Percentiles rank a stretch among this genome's conserved stretches.
These are phyloP conservation scores for Dryadula phaetusa DNA, from an alignment of 2,888 invertebrate species.

Conservation along the genomic window DNA sequence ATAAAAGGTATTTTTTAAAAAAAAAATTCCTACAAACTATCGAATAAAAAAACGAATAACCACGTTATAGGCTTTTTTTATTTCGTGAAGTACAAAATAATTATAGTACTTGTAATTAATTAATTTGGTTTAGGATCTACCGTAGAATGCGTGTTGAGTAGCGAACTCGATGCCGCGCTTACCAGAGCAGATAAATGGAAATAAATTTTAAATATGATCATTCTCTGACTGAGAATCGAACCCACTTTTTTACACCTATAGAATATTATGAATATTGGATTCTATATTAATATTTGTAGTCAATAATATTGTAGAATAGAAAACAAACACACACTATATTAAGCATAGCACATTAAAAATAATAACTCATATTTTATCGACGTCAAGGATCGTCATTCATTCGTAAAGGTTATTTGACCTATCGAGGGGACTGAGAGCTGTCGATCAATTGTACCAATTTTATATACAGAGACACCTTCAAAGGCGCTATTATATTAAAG, in stretches of 20 bases:
- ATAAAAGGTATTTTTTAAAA: too few species aligned
- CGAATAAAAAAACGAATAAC: too few species aligned
- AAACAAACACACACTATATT: conserved; percentile 7
- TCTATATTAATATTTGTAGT: neutral
- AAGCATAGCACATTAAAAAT: conserved; percentile 7
- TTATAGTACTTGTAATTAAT: too few species aligned
- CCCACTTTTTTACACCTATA: neutral
- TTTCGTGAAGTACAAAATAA: too few species aligned
- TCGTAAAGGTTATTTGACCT: conserved; percentile 38
- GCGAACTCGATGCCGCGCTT: too few species aligned
- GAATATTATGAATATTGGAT: neutral
- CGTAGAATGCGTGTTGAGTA: too few species aligned
- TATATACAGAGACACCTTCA: conserved; percentile 53
- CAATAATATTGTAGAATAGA: neutral
- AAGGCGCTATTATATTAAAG: conserved; percentile 70
- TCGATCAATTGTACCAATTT: conserved; percentile 42
- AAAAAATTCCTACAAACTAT: too few species aligned
- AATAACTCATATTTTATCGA: conserved; percentile 25
- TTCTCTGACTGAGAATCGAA: too few species aligned
- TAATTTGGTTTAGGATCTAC: too few species aligned
- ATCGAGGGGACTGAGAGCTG: conserved; percentile 32
- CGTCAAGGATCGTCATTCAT: conserved; percentile 36
- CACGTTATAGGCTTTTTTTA: too few species aligned
- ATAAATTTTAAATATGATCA: too few species aligned
- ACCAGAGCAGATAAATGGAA: too few species aligned